Base-by-base conservation (phyloP, 1,140 invertebrate species). In the Drosophila willistoni region DNA sequence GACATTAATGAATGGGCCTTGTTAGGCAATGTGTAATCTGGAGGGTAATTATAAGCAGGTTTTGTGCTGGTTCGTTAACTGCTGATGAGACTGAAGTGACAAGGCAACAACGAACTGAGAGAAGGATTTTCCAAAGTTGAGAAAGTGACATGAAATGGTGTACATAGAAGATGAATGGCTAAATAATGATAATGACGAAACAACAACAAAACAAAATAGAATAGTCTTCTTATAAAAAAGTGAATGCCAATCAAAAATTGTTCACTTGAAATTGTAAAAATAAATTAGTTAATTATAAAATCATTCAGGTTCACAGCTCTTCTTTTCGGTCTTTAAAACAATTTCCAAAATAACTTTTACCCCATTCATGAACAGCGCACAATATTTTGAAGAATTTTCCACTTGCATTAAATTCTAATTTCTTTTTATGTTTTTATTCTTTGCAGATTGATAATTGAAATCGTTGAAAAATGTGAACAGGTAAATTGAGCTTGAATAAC, bases 361-460 rank as follows among this genome's bases (percentile, higher is more conserved):
- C 22, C 22, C 22, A 25, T 25, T 25, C 2, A 25, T 25, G 22
- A 25, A 25, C 22, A 25, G 22, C 0, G 2, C 22, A 4, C 22
- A 25, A 25, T 25, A 4, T 25, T 25, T 25, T 25, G 3, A 25
- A 25, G 3, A 25, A 25, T 25, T 56, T 54, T 25, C 54, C 19
- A 41, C 12, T 47, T 47, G 5, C 12, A 57, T 66, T 76, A 61
- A 51, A 70, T 14, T 64, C 54, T 13, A 41, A 63, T 65, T 54
- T 55, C 57, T 22, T 41, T 47, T 34, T 22, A n/a, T 33, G 7
- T 22, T 54, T n/a, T 47, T 60, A 63, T 79, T 66, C 7, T 77
- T 83, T 83, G 17, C 84, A 87, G 82, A 55, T 68, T 42, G 71
- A 63, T 69, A 82, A 86, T 86, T 79, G 70, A 80, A 79, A 82